These are phyloP conservation scores for Gallinago stenura DNA, from an alignment of 2,797 vertebrate genomes.

Conservation along the genomic window DNA sequence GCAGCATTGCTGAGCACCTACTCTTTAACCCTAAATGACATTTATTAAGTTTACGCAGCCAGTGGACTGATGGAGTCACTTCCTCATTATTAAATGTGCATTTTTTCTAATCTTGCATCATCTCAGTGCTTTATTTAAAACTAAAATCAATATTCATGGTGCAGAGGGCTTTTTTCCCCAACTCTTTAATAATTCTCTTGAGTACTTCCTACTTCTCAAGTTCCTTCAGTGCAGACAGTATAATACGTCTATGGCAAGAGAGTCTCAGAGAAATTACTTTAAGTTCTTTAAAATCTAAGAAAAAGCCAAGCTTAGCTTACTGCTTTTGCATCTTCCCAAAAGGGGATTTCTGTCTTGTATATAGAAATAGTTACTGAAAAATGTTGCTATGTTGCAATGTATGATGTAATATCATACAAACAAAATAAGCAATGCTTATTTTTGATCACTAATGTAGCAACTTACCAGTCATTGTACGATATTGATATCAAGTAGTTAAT, in stretches of 20 bases:
- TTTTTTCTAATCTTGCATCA: constrained; percentile 64
- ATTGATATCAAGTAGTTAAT: neutral
- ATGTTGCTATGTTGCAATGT: neutral
- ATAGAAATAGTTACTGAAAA: neutral
- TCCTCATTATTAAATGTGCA: constrained; percentile 46
- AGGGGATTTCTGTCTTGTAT: neutral
- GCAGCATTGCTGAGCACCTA: constrained; percentile 44
- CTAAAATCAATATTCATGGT: constrained; percentile 53
- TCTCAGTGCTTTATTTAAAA: constrained; percentile 57
- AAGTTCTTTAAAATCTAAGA: constrained; percentile 5
- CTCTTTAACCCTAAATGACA: constrained; percentile 54
- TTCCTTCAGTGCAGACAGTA: constrained; percentile 22
- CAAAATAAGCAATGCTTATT: neutral
- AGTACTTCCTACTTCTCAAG: constrained; percentile 26
- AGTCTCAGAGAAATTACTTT: neutral
- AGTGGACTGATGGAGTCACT: constrained; percentile 7
- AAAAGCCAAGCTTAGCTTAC: neutral
- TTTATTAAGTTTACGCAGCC: constrained; percentile 63
- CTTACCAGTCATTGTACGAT: neutral
- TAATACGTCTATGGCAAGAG: neutral
- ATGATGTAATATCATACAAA: neutral
- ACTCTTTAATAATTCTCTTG: constrained; percentile 26
- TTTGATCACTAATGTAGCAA: neutral
- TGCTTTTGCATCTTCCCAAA: neutral
- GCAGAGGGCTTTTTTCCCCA: neutral